phyloP scores from a whole-genome alignment of 2,113 vertebrate species.

The Amblyopsis rosae region DNA sequence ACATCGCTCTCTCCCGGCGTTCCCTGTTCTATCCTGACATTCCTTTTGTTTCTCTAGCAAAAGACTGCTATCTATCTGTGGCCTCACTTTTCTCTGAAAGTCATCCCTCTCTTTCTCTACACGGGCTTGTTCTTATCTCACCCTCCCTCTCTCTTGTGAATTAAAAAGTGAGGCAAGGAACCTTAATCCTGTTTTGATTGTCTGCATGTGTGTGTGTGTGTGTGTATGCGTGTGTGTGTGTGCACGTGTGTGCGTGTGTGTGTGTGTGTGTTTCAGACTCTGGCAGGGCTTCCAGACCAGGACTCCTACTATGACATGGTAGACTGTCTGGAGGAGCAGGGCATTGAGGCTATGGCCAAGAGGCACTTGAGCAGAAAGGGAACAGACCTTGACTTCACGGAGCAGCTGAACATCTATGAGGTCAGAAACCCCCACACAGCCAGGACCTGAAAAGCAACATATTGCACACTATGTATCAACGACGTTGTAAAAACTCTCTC shows the following conservation, averaged over 20 bases:
- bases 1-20: neutral
- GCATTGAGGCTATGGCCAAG: slow-evolving; percentile 86
- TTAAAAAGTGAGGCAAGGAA: neutral
- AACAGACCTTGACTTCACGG: slow-evolving; percentile 91
- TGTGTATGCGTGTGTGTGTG: slow-evolving; percentile 8
- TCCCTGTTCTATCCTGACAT: neutral
- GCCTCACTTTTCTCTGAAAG: neutral
- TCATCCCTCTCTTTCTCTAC: neutral
- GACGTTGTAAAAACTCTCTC: too few species aligned
- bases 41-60: neutral
- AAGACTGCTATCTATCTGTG: too few species aligned
- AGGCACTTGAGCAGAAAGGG: slow-evolving; percentile 92
- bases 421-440: slow-evolving; percentile 64
- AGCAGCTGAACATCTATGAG: slow-evolving; percentile 98
- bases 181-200: neutral
- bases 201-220: neutral
- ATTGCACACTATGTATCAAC: too few species aligned
- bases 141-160: neutral
- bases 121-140: neutral
- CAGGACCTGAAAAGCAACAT: neutral
- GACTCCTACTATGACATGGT: slow-evolving; percentile 96
- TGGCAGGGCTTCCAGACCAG: slow-evolving; percentile 91
- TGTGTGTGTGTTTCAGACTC: slow-evolving; percentile 73
- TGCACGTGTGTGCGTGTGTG: neutral
- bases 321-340: slow-evolving; percentile 94